phyloP scores from a whole-genome alignment of 2,888 invertebrate genomes.

The Cyclophora punctaria region DNA sequence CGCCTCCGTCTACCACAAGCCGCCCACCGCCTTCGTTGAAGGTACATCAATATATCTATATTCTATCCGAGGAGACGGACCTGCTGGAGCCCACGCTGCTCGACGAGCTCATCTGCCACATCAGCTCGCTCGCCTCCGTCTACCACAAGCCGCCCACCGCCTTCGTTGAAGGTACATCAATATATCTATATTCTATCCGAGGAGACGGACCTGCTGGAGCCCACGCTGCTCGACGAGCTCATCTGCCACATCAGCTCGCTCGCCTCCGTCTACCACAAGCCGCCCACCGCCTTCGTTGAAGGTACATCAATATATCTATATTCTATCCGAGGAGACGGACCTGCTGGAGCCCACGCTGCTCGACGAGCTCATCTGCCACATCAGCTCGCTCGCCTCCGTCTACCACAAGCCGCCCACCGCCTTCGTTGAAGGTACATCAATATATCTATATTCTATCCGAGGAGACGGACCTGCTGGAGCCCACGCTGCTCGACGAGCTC shows the following conservation, averaged over 20 bases:
- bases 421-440: constrained; percentile 97
- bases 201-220: constrained; percentile 98
- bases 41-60: too few species aligned
- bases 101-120: constrained; percentile 99
- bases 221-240: constrained; percentile 96
- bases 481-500: constrained; percentile 96
- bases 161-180: constrained; percentile 97
- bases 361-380: constrained; percentile 99
- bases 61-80: constrained; percentile 99
- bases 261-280: constrained; percentile 99
- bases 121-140: constrained; percentile 97
- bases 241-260: constrained; percentile 99
- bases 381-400: constrained; percentile 97
- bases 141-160: constrained; percentile 99
- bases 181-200: too few species aligned
- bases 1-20: constrained; percentile 99
- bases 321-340: constrained; percentile 99
- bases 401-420: constrained; percentile 99
- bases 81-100: constrained; percentile 96
- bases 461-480: constrained; percentile 98
- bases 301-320: too few species aligned
- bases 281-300: constrained; percentile 98
- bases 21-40: constrained; percentile 98
- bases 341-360: constrained; percentile 96
- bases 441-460: too few species aligned